phyloP scores from a whole-genome alignment of 2,888 invertebrate genomes.

The Halocaridina rubra region DNA sequence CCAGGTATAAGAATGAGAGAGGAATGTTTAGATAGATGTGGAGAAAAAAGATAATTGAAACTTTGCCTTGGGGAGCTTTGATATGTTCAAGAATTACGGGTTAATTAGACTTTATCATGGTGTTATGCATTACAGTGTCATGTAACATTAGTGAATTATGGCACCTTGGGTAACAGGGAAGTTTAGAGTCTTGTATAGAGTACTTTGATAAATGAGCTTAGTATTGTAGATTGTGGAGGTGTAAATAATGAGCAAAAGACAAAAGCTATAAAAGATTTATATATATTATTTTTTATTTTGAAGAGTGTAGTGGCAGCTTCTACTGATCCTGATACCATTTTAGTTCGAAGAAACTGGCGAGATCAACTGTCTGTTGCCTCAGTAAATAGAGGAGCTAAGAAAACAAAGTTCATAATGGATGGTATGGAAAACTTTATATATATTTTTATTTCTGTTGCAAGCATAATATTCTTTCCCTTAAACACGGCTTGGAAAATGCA shows the following conservation, averaged over 20 bases:
- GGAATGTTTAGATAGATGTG: no score
- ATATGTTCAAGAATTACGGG: no score
- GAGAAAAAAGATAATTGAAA: neutral
- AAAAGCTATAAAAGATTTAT: neutral
- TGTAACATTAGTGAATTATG: neutral
- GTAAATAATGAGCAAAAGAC: neutral
- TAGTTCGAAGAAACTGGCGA: slow-evolving; percentile 72
- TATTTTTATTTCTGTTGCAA: no score
- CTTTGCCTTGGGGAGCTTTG: neutral
- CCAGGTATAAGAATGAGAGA: no score
- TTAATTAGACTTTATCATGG: neutral
- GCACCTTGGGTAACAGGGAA: neutral
- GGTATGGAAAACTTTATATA: slow-evolving; percentile 65
- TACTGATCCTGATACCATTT: slow-evolving; percentile 81
- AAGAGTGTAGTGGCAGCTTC: slow-evolving; percentile 84
- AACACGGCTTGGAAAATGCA: no score
- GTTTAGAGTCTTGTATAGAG: neutral
- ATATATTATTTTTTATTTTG: slow-evolving; percentile 63
- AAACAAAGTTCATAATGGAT: slow-evolving; percentile 71
- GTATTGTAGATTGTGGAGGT: neutral
- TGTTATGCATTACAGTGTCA: neutral
- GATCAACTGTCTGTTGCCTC: slow-evolving; percentile 70
- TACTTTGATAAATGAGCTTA: neutral
- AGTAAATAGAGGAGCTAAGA: slow-evolving; percentile 70
- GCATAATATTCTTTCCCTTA: no score